These are phyloP conservation scores for Corythornis leucogaster DNA, from an alignment of 2,797 vertebrate genomes.

Conservation along the genomic window DNA sequence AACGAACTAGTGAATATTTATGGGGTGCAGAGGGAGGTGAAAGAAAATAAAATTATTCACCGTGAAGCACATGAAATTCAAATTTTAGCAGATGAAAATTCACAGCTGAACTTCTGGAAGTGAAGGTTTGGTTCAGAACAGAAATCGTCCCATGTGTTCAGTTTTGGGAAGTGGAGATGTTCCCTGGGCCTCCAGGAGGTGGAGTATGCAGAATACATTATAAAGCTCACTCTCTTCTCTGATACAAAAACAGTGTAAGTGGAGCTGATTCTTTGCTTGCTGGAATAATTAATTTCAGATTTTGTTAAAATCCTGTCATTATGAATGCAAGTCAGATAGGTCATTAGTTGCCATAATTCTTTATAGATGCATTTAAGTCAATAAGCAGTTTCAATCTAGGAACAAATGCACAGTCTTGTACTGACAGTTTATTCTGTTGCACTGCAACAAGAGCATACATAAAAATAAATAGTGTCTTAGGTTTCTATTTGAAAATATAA, in stretches of 20 bases:
- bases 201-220: not conserved
- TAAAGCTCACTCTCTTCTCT: not conserved
- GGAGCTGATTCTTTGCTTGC: not conserved
- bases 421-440: not conserved
- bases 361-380: not conserved
- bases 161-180: not conserved
- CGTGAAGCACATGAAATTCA: slow-evolving; percentile 44
- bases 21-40: not conserved
- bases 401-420: not conserved
- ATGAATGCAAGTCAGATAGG: not conserved
- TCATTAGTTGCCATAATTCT: not conserved
- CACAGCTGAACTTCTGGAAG: slow-evolving; percentile 28
- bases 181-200: slow-evolving; percentile 18
- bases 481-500: not conserved
- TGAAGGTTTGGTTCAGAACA: not conserved
- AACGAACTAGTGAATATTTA: slow-evolving; percentile 43
- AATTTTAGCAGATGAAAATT: slow-evolving; percentile 35
- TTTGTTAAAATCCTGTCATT: not conserved
- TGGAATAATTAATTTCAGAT: not conserved
- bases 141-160: not conserved
- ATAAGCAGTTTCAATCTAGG: not conserved
- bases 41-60: slow-evolving; percentile 45
- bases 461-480: not conserved
- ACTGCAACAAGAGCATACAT: not conserved
- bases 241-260: not conserved